Conservation (phyloP, 2,113 vertebrate species). For the Strix uralensis region DNA sequence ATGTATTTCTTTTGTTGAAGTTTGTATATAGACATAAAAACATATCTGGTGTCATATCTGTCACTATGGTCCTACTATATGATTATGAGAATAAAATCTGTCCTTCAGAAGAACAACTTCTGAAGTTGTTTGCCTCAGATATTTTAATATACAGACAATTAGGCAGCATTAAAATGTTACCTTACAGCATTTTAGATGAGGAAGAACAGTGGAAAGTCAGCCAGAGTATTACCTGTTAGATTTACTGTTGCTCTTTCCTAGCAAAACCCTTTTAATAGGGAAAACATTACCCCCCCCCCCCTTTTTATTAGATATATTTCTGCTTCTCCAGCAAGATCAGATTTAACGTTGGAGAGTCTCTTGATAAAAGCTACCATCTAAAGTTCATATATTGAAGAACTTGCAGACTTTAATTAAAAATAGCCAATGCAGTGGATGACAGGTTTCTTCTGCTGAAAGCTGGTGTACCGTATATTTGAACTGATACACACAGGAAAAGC, state of each 20-base stretch:
- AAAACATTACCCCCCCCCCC: background rate
- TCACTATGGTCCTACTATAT: background rate
- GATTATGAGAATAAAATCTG: background rate
- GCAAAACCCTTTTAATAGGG: background rate
- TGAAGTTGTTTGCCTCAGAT: background rate
- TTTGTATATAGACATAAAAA: background rate
- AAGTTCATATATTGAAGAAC: background rate
- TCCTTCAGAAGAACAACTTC: background rate
- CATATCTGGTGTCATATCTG: background rate
- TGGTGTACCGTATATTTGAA: background rate
- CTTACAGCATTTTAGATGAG: background rate
- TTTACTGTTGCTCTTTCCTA: background rate
- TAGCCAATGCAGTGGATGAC: background rate
- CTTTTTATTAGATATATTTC: background rate
- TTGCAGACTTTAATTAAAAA: background rate
- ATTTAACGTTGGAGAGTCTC: background rate
- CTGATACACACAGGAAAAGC: background rate
- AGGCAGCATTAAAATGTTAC: background rate
- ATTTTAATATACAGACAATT: background rate
- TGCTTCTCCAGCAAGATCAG: background rate
- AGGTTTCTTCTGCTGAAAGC: background rate
- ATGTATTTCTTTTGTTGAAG: background rate
- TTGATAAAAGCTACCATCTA: background rate
- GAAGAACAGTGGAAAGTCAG: background rate
- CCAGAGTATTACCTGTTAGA: background rate